Evolutionary conservation across 2,888 invertebrate species (phyloP), one percentile per base, ranked within the genome.

Genomic region (Hipparchia semele): DNA sequence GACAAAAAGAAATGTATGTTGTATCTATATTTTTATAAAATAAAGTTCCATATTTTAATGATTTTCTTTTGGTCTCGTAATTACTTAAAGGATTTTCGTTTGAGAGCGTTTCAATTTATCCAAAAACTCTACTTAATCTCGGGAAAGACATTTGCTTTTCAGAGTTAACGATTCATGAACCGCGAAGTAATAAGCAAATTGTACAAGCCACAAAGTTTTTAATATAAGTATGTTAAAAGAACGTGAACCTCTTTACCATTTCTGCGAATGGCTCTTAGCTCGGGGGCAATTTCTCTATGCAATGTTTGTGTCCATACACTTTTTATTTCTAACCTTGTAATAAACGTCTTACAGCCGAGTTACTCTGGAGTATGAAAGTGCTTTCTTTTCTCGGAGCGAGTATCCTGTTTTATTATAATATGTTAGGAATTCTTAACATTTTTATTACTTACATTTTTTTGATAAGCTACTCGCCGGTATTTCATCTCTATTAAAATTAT

Each of bases 121-220:
- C 62, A 65, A 62, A 23, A 65, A 51, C 64, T 51, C 51, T 9
- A 51, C 65, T 65, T 12, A 53, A 65, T 65, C 33, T 23, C 23
- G 23, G 51, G 49, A 58, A 65, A 65, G 23, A 33, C 13, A 64
- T 65, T 51, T 33, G 51, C 65, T 65, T 65, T 65, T 23, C 65
- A 33, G 33, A 65, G 51, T 51, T 51, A 65, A 65, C 65, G 65
- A 65, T 53, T 51, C 65, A 53, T 53, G 51, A 65, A 65, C 65
- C 65, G 23, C 51, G 51, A 33, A 65, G 65, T 53, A 65, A 53
- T 65, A 65, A 65, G 65, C 51, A 65, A 65, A 65, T 65, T 53
- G 65, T 65, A 8, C 12, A 46, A 61, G 46, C 46, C 6, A 65
- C 62, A 13, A 62, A 13, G 46, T 23, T 65, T 65, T 65, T 65